Percentiles rank a stretch among this genome's conserved stretches.
Evolutionary conservation across 2,113 vertebrate genomes (phyloP).

Genomic region (Empidonax alnorum): DNA sequence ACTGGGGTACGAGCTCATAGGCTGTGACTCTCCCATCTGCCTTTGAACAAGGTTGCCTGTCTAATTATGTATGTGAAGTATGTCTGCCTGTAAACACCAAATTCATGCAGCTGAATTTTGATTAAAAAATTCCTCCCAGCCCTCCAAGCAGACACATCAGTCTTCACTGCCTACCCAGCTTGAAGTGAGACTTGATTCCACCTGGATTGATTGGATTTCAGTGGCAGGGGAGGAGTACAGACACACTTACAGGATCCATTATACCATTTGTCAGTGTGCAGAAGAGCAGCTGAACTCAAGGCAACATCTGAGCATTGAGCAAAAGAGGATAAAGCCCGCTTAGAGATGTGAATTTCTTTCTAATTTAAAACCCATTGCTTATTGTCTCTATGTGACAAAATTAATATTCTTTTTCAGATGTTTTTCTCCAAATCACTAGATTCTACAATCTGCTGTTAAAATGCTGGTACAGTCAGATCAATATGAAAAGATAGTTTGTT

Average conservation of each 20-base stretch:
- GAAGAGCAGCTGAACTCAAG: neutral
- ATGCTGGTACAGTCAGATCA: neutral
- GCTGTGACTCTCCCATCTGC: neutral
- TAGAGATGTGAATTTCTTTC: neutral
- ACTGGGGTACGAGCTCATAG: neutral
- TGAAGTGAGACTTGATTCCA: neutral
- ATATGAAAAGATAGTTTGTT: neutral
- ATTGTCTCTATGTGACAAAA: neutral
- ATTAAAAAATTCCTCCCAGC: slow-evolving; percentile 26
- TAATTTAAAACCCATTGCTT: neutral
- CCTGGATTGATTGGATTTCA: neutral
- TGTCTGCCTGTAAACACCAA: slow-evolving; percentile 6
- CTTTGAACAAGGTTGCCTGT: slow-evolving; percentile 33
- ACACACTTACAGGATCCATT: neutral
- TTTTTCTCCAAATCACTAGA: neutral
- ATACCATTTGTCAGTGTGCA: neutral
- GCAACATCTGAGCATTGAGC: neutral
- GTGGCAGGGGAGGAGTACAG: neutral
- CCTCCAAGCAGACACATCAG: slow-evolving; percentile 13
- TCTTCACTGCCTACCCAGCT: neutral
- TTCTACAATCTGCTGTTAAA: neutral
- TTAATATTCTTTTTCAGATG: neutral
- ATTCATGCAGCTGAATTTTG: slow-evolving; percentile 6
- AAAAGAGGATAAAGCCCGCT: neutral
- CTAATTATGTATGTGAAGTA: slow-evolving; percentile 4